A percentile compares a stretch with the other conserved stretches of the same genome.
Conservation (phyloP, 2,797 vertebrate species). For the Enteromius thamalakanensis region DNA sequence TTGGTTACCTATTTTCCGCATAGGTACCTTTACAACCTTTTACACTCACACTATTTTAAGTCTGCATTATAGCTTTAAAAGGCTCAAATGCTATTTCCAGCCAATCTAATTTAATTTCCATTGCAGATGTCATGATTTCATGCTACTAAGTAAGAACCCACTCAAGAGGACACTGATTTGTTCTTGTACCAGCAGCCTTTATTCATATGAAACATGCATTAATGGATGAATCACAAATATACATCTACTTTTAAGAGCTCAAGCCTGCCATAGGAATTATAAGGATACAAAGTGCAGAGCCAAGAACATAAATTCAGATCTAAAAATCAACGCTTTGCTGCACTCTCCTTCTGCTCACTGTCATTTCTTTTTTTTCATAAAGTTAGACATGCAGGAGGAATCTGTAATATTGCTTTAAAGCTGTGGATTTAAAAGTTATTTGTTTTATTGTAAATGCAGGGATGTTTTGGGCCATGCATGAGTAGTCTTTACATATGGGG, state of each 20-base stretch:
- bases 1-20: neutral
- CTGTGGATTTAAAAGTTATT: constrained; percentile 1
- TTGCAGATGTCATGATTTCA: neutral
- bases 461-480: constrained; percentile 11
- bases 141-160: constrained; percentile 9
- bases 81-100: neutral
- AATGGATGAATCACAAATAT: constrained; percentile 54
- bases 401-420: constrained; percentile 2
- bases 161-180: constrained; percentile 17
- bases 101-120: neutral
- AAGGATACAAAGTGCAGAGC: constrained; percentile 40
- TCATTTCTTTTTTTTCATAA: constrained; percentile 31
- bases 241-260: constrained; percentile 46
- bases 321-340: constrained; percentile 47
- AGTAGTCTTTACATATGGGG: neutral
- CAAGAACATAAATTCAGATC: constrained; percentile 53
- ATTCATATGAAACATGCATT: constrained; percentile 56
- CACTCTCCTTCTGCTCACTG: constrained; percentile 12
- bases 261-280: constrained; percentile 37
- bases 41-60: neutral
- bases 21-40: neutral
- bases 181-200: constrained; percentile 52
- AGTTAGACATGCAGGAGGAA: neutral
- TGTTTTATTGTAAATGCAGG: neutral
- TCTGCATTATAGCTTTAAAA: neutral